phyloP scores from a whole-genome alignment of 2,113 vertebrate genomes.

The Pionites leucogaster region DNA sequence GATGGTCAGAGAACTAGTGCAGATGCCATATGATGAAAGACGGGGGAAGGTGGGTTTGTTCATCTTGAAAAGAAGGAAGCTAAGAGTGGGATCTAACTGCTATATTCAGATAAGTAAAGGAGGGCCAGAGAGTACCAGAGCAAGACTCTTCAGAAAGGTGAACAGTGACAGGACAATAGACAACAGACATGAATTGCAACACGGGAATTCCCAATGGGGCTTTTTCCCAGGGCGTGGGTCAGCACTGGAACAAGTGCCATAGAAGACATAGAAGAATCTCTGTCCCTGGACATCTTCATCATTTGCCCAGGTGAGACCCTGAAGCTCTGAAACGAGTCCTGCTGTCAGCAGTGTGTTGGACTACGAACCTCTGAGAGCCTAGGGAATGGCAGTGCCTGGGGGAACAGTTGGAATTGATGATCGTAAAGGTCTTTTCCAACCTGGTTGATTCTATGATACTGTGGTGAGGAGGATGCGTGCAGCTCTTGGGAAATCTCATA shows the following conservation, averaged over 20 bases:
- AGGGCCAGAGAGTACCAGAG: background rate
- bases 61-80: background rate
- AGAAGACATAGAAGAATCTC: background rate
- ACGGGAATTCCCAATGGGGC: background rate
- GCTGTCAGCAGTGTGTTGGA: background rate
- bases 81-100: background rate
- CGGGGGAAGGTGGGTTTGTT: background rate
- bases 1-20: background rate
- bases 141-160: background rate
- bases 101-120: background rate
- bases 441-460: background rate
- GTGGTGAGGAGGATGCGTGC: background rate
- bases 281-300: background rate
- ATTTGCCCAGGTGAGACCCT: background rate
- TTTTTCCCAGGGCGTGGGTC: background rate
- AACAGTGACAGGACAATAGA: background rate
- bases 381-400: background rate
- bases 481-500: background rate
- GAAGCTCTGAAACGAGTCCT: background rate
- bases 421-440: background rate
- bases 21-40: background rate
- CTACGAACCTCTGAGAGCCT: background rate
- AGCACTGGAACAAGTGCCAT: background rate
- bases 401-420: background rate
- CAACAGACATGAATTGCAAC: background rate